These are phyloP conservation scores for Perodicticus potto DNA, from an alignment of 2,797 vertebrate species.

Conservation along the genomic window DNA sequence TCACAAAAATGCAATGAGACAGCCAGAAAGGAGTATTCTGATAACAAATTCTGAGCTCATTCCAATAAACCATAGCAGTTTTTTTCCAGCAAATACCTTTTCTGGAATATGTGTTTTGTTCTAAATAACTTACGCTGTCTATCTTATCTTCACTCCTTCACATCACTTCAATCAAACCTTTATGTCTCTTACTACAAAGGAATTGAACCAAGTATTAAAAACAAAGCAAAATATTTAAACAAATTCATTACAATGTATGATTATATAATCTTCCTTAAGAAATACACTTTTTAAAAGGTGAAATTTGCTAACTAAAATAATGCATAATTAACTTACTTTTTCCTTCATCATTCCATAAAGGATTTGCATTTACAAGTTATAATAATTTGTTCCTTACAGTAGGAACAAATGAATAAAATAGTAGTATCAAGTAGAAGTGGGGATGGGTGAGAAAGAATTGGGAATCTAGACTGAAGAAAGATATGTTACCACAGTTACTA, in stretches of 20 bases:
- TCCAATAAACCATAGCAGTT: constrained; percentile 1
- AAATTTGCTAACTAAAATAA: not conserved
- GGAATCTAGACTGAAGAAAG: constrained; percentile 16
- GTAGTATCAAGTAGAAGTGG: not conserved
- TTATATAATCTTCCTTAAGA: constrained; percentile 34
- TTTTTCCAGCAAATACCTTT: not conserved
- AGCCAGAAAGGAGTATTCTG: not conserved
- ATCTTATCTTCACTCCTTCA: not conserved
- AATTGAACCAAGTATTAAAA: constrained; percentile 44
- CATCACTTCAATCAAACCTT: not conserved
- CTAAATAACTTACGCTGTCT: not conserved
- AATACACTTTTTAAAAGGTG: constrained; percentile 20
- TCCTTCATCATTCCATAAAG: constrained; percentile 41
- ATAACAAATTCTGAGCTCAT: constrained; percentile 57
- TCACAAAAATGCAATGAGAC: not conserved
- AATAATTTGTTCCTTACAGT: not conserved
- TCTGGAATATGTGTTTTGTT: not conserved
- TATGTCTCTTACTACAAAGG: constrained; percentile 40
- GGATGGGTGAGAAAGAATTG: not conserved
- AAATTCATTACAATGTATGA: constrained; percentile 45
- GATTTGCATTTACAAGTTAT: constrained; percentile 1
- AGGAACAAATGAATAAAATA: not conserved
- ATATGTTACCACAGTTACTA: constrained; percentile 20
- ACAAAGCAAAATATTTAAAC: constrained; percentile 57
- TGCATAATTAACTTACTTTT: constrained; percentile 36